Base-by-base conservation (phyloP, 2,888 invertebrate genomes). In the Nyleta sp. region DNA sequence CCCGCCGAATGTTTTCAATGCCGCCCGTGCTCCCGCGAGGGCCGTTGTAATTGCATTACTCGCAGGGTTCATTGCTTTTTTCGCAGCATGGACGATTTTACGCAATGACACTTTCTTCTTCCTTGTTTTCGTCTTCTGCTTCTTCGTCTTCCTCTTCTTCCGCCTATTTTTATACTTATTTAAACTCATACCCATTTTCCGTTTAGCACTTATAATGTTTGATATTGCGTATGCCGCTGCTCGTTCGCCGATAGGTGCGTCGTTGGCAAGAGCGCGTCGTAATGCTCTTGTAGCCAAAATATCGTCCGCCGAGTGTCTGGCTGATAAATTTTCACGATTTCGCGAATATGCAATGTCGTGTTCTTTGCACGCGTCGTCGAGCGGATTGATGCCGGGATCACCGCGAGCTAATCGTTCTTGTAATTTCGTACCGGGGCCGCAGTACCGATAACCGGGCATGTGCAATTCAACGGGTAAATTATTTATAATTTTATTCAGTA, bases 291-390 rank as follows among this genome's bases (percentile, higher is more conserved):
- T 82, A 10, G 83, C 80, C 6, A 91, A 78, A 22, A 81, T 28
- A 68, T 84, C 78, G 1, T 91, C 90, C 3, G 90, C 91, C 59
- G 81, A 76, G 78, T 89, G 84, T 50, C 89, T 80, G 2, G n/a
- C 28, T 5, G 35, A 6, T n/a, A 35, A 35, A 53, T 81, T 76
- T 1, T 79, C 62, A 42, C 53, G 72, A 44, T 78, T 75, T 31
- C 70, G 6, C 4, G 79, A 80, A 48, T 84, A 84, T 0, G 80
- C 80, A 6, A 82, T 83, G 62, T 81, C 81, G 72, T 81, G 84
- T 35, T 81, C 35, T 46, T 24, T 80, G 42, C 85, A 85, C 15
- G 85, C 85, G 20, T 68, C 31, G 38, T 86, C 85, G 1, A 85
- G 71, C 18, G 57, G 64, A 79, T 86, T 85, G 8, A 84, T 81